Conservation (phyloP, 2,113 vertebrate genomes). For the Notothenia coriiceps region DNA sequence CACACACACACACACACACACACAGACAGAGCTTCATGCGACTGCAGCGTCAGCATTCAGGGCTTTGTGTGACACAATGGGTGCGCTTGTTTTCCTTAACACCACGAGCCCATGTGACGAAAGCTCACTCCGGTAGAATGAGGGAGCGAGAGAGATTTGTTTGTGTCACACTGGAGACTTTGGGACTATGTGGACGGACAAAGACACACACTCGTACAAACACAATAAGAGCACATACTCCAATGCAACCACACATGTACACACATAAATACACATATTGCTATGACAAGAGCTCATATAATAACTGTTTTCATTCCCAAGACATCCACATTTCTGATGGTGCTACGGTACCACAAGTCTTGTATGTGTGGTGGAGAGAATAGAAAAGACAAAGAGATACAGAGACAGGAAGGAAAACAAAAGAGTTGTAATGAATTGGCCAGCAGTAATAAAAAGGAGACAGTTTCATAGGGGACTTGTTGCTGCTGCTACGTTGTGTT, state of each 20-base stretch:
- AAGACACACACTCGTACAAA: constrained; percentile 44
- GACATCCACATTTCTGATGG: constrained; percentile 37
- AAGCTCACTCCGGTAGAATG: constrained; percentile 76
- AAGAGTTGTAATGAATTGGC: constrained; percentile 11
- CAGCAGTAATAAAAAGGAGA: constrained; percentile 5
- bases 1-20: neutral
- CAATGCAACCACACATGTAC: neutral
- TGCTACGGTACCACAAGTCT: constrained; percentile 14
- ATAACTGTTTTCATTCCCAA: constrained; percentile 30
- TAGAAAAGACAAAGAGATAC: constrained; percentile 6
- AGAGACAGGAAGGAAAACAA: constrained; percentile 13
- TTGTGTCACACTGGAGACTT: constrained; percentile 80
- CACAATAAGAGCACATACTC: constrained; percentile 41
- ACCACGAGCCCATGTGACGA: constrained; percentile 82
- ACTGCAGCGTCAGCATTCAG: constrained; percentile 85
- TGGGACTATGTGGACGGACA: constrained; percentile 55
- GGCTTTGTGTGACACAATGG: constrained; percentile 86
- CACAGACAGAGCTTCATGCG: constrained; percentile 68
- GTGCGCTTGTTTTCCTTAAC: constrained; percentile 86
- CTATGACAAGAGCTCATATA: constrained; percentile 6
- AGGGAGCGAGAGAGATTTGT: constrained; percentile 72
- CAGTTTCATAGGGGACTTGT: constrained; percentile 15
- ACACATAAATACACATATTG: constrained; percentile 3
- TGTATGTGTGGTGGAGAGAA: constrained; percentile 25
- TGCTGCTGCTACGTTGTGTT: constrained; percentile 34